Evolutionary conservation across 1,140 invertebrate genomes (phyloP).

Genomic region (Zaprionus nigranus): DNA sequence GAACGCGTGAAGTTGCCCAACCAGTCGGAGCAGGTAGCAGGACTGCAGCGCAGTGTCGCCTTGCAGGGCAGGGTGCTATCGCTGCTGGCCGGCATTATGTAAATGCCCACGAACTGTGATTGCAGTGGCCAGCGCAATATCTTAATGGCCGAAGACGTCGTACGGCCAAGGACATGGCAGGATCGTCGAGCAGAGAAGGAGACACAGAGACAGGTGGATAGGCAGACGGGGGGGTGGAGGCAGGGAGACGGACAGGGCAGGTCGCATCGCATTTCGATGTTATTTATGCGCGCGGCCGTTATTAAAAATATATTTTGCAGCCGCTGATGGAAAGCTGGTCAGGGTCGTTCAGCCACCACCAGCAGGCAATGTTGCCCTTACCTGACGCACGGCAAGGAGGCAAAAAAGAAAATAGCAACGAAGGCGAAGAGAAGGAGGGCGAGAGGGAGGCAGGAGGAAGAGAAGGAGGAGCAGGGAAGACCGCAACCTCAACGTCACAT

Average conservation of each 20-base stretch:
- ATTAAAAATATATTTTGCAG: slow-evolving; percentile 75
- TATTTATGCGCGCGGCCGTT: slow-evolving; percentile 70
- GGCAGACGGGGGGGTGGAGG: neutral
- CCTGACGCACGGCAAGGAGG: slow-evolving; percentile 8
- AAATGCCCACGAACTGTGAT: slow-evolving; percentile 28
- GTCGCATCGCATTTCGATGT: slow-evolving; percentile 53
- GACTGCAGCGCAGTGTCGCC: neutral
- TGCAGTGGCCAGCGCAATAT: slow-evolving; percentile 38
- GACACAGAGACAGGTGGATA: neutral
- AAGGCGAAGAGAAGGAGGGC: neutral
- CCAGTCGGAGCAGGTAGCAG: neutral
- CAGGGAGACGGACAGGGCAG: neutral
- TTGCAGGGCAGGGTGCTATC: neutral
- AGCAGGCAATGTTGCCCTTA: slow-evolving; percentile 8
- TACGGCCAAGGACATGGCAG: slow-evolving; percentile 9
- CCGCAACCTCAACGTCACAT: slow-evolving; percentile 53
- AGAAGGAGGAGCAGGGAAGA: neutral
- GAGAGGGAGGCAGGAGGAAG: neutral
- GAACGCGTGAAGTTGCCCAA: slow-evolving; percentile 2
- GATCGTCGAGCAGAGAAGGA: neutral
- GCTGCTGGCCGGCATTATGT: slow-evolving; percentile 34
- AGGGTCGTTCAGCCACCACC: slow-evolving; percentile 29
- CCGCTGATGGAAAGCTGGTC: slow-evolving; percentile 54
- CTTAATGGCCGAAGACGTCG: slow-evolving; percentile 51
- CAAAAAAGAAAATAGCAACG: neutral